Conservation (phyloP, 2,797 vertebrate genomes). For the Eospalax fontanierii region DNA sequence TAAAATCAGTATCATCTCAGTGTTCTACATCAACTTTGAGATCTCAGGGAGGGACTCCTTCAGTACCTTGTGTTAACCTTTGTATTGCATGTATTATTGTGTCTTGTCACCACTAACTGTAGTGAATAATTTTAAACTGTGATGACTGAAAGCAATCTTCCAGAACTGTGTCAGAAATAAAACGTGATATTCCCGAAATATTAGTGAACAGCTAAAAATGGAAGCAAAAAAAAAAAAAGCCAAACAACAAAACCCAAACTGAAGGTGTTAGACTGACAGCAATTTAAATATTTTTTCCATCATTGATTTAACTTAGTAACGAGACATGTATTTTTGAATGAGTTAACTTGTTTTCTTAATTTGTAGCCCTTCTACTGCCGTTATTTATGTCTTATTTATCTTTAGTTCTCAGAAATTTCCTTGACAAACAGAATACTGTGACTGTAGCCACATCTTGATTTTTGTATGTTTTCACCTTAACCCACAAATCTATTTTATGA, state of each 20-base stretch:
- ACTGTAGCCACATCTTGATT: not conserved
- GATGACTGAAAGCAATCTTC: not conserved
- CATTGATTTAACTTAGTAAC: not conserved
- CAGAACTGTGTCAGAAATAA: not conserved
- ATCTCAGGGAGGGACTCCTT: too few relatives aligned
- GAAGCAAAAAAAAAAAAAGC: not conserved
- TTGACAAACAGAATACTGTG: not conserved
- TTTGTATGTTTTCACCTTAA: not conserved
- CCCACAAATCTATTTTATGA: not conserved
- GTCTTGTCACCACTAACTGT: not conserved
- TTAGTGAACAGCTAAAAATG: not conserved
- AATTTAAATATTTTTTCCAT: not conserved
- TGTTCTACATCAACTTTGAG: too few relatives aligned
- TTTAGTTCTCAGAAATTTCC: not conserved
- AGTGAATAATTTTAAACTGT: not conserved
- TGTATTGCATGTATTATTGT: too few relatives aligned
- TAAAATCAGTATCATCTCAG: too few relatives aligned
- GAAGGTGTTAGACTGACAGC: not conserved
- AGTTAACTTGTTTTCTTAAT: slow-evolving; percentile 7
- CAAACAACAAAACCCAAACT: too few relatives aligned
- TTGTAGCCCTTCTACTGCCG: not conserved
- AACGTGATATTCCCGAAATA: not conserved
- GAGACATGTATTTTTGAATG: not conserved
- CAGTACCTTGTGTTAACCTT: too few relatives aligned
- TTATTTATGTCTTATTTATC: not conserved